phyloP scores from a whole-genome alignment of 2,888 invertebrate species.

The Neoitamus cyanurus region DNA sequence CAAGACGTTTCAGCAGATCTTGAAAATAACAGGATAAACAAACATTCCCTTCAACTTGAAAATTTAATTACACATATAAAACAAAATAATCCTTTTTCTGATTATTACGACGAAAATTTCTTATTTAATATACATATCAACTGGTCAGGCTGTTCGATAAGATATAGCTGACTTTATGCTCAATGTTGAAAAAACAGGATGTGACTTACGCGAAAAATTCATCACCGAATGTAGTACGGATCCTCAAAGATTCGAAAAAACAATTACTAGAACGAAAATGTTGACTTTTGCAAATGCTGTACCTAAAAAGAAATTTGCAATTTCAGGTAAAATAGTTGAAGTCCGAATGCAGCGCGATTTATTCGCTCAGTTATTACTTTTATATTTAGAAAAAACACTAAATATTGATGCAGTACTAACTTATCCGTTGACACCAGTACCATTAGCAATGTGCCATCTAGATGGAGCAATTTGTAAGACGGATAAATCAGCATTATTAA shows the following conservation, averaged over 20 bases:
- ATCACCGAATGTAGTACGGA: slow-evolving; percentile 55
- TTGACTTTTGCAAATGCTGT: slow-evolving; percentile 54
- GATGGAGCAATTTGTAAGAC: slow-evolving; percentile 57
- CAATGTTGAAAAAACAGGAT: slow-evolving; percentile 55
- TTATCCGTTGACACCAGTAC: slow-evolving; percentile 57
- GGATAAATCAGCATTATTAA: slow-evolving; percentile 55
- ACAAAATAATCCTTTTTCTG: slow-evolving; percentile 1
- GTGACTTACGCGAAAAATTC: slow-evolving; percentile 48
- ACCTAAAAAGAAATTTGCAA: slow-evolving; percentile 44
- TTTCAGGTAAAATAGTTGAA: slow-evolving; percentile 56
- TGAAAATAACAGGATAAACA: background rate
- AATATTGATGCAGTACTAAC: slow-evolving; percentile 55
- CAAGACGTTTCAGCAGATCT: slow-evolving; percentile 40
- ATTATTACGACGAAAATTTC: slow-evolving; percentile 35
- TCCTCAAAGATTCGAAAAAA: slow-evolving; percentile 55
- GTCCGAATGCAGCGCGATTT: slow-evolving; percentile 56
- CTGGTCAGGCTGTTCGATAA: slow-evolving; percentile 55
- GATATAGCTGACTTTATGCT: slow-evolving; percentile 54
- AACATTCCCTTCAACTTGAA: slow-evolving; percentile 32
- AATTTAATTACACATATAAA: slow-evolving; percentile 18
- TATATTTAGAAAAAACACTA: slow-evolving; percentile 53
- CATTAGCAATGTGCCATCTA: slow-evolving; percentile 57
- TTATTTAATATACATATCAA: slow-evolving; percentile 56
- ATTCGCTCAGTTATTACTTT: slow-evolving; percentile 57
- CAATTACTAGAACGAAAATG: slow-evolving; percentile 54